Base-by-base conservation (phyloP, 2,888 invertebrate genomes). In the Nomada goodeniana region DNA sequence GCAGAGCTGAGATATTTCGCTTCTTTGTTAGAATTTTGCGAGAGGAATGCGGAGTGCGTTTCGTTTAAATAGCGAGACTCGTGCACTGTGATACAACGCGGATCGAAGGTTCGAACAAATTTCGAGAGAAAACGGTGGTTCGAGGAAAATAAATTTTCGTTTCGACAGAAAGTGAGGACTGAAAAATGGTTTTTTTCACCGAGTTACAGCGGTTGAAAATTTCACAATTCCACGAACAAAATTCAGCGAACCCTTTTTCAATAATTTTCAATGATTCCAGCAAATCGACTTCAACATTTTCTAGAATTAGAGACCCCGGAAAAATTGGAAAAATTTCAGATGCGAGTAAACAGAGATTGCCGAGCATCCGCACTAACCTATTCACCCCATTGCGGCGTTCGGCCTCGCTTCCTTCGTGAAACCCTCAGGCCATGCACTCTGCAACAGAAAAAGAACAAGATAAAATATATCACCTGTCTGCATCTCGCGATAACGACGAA, bases 321-420 rank as follows among this genome's bases (percentile, higher is more conserved):
- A 7, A 36, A 36, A 7, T 36, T 36, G 7, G 36, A 7, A 36
- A 36, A 36, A 36, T 36, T 7, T 36, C 36, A 9, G 36, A 36
- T 36, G 36, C 36, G 7, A 29, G 7, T 29, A 29, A 29, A 29
- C 7, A 55, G 67, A 60, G 68, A 65, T 61, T 63, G 59, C 52
- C 18, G 10, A 73, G 55, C 47, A 18, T 20, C 5, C 13, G 18
- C 60, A 84, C 85, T 87, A 18, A 87, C 83, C 80, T 75, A 82
- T 85, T 89, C 88, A 84, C 79, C 87, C 84, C 83, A 84, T 88
- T 75, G 71, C 68, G 85, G 52, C 55, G 61, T 47, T 64, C 23
- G 73, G 23, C 18, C 26, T 69, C 60, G 29, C 65, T 72, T 75
- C 65, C 64, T 59, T 29, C 50, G 64, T 50, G 65, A 71, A 76